These are phyloP conservation scores for Pterostichus niger DNA, from an alignment of 2,888 invertebrate species.

Conservation along the genomic window DNA sequence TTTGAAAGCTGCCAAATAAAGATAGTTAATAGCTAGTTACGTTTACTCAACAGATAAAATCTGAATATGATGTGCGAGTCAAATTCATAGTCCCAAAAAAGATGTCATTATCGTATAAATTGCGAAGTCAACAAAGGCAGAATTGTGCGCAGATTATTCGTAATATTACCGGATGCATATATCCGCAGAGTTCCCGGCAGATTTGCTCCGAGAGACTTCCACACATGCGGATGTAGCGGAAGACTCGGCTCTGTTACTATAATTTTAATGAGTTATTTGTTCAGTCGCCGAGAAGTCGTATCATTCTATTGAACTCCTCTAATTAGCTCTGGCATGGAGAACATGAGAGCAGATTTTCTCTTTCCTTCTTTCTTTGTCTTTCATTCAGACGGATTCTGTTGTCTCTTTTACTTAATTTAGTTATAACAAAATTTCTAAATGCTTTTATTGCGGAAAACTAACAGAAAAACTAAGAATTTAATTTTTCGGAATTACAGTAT, in stretches of 20 bases:
- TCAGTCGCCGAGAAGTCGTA: conserved; percentile 56
- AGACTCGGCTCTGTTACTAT: conserved; percentile 19
- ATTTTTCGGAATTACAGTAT: too few relatives aligned
- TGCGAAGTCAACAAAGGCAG: conserved; percentile 13
- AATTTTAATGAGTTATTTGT: conserved; percentile 65
- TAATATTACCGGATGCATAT: conserved; percentile 21
- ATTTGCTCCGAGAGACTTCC: background rate
- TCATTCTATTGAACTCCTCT: conserved; percentile 62
- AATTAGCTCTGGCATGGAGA: conserved; percentile 58
- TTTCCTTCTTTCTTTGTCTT: conserved; percentile 2
- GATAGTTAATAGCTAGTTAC: too few relatives aligned
- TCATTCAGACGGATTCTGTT: background rate
- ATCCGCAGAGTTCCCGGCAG: conserved; percentile 30
- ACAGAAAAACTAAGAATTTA: too few relatives aligned
- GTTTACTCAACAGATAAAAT: background rate
- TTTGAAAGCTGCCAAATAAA: too few relatives aligned
- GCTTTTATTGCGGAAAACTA: too few relatives aligned
- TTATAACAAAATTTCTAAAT: too few relatives aligned
- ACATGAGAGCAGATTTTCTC: background rate
- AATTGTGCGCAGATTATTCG: conserved; percentile 25
- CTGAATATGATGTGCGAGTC: too few relatives aligned
- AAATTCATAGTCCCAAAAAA: background rate
- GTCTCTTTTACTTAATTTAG: too few relatives aligned
- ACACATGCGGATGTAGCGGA: background rate
- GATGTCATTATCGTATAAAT: background rate